A percentile compares a stretch with the other conserved stretches of the same genome.
Evolutionary conservation across 2,113 vertebrate species (phyloP).

Genomic region (Pontoporia blainvillei): DNA sequence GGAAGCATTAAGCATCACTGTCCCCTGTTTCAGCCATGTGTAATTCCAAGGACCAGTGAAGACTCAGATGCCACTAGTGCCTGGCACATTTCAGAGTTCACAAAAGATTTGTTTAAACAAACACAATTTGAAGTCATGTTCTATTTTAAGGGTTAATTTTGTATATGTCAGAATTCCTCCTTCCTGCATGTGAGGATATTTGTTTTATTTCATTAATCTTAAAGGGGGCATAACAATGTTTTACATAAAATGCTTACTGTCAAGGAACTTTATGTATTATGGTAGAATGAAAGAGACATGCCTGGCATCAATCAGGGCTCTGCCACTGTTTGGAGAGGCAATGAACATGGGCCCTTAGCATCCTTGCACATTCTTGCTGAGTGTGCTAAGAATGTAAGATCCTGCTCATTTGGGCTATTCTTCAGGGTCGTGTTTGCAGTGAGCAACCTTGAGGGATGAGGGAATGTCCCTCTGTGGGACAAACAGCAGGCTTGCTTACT

Average conservation of each 20-base stretch:
- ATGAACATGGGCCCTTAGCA: neutral
- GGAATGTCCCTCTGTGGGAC: neutral
- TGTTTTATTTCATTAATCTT: conserved; percentile 6
- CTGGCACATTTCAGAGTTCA: neutral
- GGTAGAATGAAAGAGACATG: neutral
- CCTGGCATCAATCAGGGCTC: neutral
- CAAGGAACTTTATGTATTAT: neutral
- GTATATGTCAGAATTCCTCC: neutral
- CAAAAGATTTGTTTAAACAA: neutral
- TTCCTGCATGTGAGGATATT: neutral
- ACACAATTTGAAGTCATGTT: neutral
- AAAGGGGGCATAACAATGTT: neutral
- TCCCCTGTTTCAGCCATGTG: neutral
- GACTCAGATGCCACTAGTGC: neutral
- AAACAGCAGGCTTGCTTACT: conserved; percentile 27
- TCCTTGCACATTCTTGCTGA: neutral
- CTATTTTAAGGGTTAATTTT: neutral
- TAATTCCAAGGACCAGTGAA: neutral
- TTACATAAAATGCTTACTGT: neutral
- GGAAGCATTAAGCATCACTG: neutral
- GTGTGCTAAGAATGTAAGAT: neutral
- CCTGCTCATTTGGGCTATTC: neutral
- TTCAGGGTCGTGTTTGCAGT: conserved; percentile 13
- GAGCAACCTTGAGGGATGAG: conserved; percentile 12
- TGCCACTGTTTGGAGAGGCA: neutral